Conservation (phyloP, 2,113 vertebrate species). For the Pomatostomus ruficeps region DNA sequence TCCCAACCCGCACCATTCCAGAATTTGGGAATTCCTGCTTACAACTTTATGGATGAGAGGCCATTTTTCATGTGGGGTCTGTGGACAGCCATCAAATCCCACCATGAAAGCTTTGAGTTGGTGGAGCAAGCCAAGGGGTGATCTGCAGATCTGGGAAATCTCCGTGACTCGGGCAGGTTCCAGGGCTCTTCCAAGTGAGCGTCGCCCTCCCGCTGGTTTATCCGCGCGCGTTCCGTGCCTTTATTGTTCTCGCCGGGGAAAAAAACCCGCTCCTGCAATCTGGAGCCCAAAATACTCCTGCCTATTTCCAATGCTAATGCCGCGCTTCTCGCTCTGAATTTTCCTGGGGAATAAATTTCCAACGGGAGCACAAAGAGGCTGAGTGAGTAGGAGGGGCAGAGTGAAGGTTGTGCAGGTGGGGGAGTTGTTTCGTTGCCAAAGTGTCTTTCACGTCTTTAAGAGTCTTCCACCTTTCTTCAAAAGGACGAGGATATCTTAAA, state of each 20-base stretch:
- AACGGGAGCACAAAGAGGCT: background rate
- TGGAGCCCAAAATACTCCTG: background rate
- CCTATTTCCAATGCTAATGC: background rate
- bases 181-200: background rate
- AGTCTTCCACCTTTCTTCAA: background rate
- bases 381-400: background rate
- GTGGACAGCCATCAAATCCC: background rate
- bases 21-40: accelerated
- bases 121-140: background rate
- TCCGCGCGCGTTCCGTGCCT: background rate
- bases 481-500: background rate
- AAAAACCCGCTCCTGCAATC: background rate
- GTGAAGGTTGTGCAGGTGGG: background rate
- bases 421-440: background rate
- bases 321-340: background rate
- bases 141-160: background rate
- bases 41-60: background rate
- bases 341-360: background rate
- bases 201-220: background rate
- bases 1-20: accelerated
- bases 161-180: background rate
- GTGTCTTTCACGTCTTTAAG: background rate
- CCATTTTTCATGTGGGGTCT: background rate
- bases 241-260: background rate
- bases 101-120: background rate